Percentiles rank a stretch among this genome's conserved stretches.
Evolutionary conservation across 2,113 vertebrate genomes (phyloP).

Genomic region (Pongo abelii): DNA sequence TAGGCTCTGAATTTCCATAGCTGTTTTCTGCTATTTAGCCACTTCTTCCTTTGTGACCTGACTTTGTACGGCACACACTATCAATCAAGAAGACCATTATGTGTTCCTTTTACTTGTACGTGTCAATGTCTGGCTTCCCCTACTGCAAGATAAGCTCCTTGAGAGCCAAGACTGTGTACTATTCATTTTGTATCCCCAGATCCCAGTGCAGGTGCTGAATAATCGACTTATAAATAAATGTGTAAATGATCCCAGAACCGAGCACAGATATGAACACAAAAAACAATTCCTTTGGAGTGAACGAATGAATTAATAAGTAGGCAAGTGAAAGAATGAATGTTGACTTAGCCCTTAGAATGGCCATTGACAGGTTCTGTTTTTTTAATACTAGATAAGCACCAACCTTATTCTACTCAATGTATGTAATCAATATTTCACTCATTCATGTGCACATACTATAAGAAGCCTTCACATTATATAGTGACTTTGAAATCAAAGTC

Average conservation of each 20-base stretch:
- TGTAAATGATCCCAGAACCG: background rate
- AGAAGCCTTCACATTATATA: background rate
- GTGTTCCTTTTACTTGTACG: background rate
- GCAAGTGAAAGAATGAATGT: background rate
- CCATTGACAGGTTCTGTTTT: slow-evolving; percentile 1
- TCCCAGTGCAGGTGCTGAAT: background rate
- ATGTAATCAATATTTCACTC: background rate
- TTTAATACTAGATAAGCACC: background rate
- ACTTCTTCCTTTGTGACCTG: slow-evolving; percentile 12
- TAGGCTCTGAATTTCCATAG: slow-evolving; percentile 21
- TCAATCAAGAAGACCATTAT: background rate
- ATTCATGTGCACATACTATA: background rate
- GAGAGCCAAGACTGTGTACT: background rate
- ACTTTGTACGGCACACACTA: background rate
- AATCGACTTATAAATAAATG: slow-evolving; percentile 1
- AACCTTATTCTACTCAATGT: background rate
- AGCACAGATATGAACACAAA: background rate
- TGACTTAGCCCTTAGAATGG: background rate
- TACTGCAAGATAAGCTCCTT: background rate
- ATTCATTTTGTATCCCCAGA: background rate
- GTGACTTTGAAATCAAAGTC: background rate
- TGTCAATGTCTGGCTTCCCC: background rate
- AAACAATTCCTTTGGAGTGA: background rate
- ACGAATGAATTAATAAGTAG: background rate
- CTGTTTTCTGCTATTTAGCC: background rate